Base-by-base conservation (phyloP, 2,113 vertebrate genomes). In the Acrocephalus arundinaceus region DNA sequence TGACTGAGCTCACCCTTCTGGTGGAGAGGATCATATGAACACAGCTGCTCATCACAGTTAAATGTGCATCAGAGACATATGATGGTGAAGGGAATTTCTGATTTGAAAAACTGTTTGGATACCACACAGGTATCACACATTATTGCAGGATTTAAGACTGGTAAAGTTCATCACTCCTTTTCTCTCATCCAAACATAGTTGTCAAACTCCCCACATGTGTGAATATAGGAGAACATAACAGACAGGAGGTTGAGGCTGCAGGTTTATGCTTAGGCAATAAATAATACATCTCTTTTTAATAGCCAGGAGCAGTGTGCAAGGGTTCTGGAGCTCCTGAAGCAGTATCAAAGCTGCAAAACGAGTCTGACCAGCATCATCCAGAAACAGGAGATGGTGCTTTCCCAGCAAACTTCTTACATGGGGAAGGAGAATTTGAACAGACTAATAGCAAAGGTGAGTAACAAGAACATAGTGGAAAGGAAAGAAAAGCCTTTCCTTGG, bases 401-500 rank as follows among this genome's bases (percentile, higher is more conserved):
- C 97, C 4, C 98, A 98, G 35, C 98, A 98, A 76, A 97, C 98
- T 6, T 99, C 99, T 5, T 99, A 99, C 97, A 98, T 99, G 98
- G 98, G 99, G 63, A 99, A 98, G 89, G 99, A 99, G 57, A 99
- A 99, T 97, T 97, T 99, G 86, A 98, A 98, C 93, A 98, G 98
- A 43, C 97, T 98, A 12, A 98, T 99, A 49, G 81, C 95, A 48
- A 99, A 98, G 98, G 99, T 99, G 80, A 97, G 96, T 92, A n/a
- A 70, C 18, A 70, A 76, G 33, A 71, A 41, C 31, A 62, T 79
- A 39, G 7, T 37, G 31, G n/a, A 75, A 59, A 59, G 41, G 35
- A 59, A 65, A 52, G 52, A 76, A 73, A 58, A 67, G 10, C 18
- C 13, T 66, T 80, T 62, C 24, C 10, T 84, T 72, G 27, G 28